Evolutionary conservation across 2,113 vertebrate species (phyloP), one percentile per base, ranked within the genome.

Genomic region (Clarias macrocephalus): DNA sequence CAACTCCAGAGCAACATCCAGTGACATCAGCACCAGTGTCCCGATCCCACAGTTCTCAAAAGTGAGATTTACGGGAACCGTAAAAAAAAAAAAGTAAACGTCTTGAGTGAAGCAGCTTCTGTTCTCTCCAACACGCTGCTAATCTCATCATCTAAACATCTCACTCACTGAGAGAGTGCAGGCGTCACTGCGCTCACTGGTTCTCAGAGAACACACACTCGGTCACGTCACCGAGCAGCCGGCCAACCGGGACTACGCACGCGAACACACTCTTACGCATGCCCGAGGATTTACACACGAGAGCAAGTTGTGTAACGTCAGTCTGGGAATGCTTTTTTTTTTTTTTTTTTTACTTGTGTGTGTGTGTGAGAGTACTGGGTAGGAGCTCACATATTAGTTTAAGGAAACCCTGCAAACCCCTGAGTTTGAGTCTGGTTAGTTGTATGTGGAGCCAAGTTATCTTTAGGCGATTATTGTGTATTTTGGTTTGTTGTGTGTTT

Each of bases 141-240:
- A 1, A 21, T 33, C 25, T 33, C 57, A 62, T 62, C 19, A 62
- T 65, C 75, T 84, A 48, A 73, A 80, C 57, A 60, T 54, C 25
- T 60, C 66, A 57, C 62, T 33, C 42, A 60, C 85, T 52, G 6
- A n/a, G 85, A 23, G 76, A 48, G 33, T 57, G 28, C 86, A 60
- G 82, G 87, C 88, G 84, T 90, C 84, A 90, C 75, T 18, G 25
- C 30, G 8, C 59, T 42, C 79, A 13, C 56, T 28, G 21, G 42
- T 70, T 59, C 59, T 18, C 65, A 56, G 57, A 42, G 85, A 59
- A 73, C 79, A 60, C 65, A 28, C 63, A 70, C 54, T 33, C 37
- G 25, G 72, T 56, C 52, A 66, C 88, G 82, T 88, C 90, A 85
- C 42, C 15, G 76, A 60, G 83, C 56, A 28, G 63, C 25, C 30